Evolutionary conservation across 1,140 invertebrate species (phyloP), one percentile per base, ranked within the genome.

Genomic region (Apis florea): DNA sequence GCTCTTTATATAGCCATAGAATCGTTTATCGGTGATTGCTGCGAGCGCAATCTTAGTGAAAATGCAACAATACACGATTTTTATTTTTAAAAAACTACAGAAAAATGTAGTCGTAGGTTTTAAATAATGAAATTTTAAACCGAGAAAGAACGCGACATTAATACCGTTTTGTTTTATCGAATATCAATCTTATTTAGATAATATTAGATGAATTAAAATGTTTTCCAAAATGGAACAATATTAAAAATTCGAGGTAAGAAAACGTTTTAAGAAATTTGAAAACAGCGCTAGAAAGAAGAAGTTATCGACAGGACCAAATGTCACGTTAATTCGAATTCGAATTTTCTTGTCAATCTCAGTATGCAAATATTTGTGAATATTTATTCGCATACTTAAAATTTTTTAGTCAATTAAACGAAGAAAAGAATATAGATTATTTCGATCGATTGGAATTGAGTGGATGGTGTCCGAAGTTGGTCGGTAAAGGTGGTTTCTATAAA

Each of bases 401-500:
- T 51, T 2, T 40, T 13, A 24, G 17, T 24, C 31, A 12, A 8
- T 12, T 13, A 66, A 13, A 31, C 2, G 5, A 63, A 26, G 21
- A n/a, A 10, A 15, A 24, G 2, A 3, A 11, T 63, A 26, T 9
- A n/a, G 64, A 68, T 49, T 68, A 47, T 59, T 49, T 15, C 31
- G 3, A 26, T 74, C 24, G 24, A 19, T 63, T n/a, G 1, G n/a
- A 68, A 24, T 21, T 5, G 53, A 77, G 40, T 40, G 75, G 24
- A n/a, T 49, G 51, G 51, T 73, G 59, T 73, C 70, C n/a, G 56
- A 75, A 75, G 21, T 47, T 64, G 19, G 49, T 69, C 12, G 84
- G 61, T 80, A 84, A 85, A 76, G 17, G 15, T 40, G 77, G 11
- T 81, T 53, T 81, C 84, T 85, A 59, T 31, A 21, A 56, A 49